Percentiles rank a stretch among this genome's conserved stretches.
phyloP scores from a whole-genome alignment of 2,113 vertebrate species.

The Mystacornis crossleyi region DNA sequence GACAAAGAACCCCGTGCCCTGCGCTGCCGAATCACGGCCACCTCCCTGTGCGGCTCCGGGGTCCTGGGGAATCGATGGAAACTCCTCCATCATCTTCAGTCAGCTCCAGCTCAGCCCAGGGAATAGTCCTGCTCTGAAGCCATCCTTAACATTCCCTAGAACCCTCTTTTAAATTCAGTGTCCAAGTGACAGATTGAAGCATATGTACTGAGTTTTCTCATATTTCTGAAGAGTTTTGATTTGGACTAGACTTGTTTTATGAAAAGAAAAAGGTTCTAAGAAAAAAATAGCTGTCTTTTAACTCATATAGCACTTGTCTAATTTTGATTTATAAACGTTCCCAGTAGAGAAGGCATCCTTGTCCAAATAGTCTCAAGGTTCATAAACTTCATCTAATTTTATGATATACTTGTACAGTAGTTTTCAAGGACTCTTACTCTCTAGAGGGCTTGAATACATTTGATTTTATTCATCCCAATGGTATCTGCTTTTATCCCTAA shows the following conservation, averaged over 20 bases:
- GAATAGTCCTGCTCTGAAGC: neutral
- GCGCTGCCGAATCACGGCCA: neutral
- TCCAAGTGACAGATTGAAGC: slow-evolving; percentile 5
- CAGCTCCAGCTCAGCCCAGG: neutral
- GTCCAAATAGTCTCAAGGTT: slow-evolving; percentile 11
- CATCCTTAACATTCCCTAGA: neutral
- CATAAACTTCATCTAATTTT: slow-evolving; percentile 51
- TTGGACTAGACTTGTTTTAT: neutral
- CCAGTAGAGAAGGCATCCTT: slow-evolving; percentile 6
- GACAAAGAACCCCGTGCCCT: neutral
- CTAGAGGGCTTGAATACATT: slow-evolving; percentile 8
- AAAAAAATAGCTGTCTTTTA: neutral
- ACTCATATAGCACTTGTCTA: slow-evolving; percentile 1
- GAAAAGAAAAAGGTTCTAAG: neutral
- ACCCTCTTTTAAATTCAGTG: neutral
- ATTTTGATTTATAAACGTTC: slow-evolving; percentile 51
- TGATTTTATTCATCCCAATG: slow-evolving; percentile 56
- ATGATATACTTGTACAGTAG: slow-evolving; percentile 17
- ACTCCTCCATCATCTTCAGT: neutral
- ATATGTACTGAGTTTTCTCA: neutral
- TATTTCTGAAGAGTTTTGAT: slow-evolving; percentile 20
- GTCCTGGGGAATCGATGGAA: neutral
- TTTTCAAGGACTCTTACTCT: slow-evolving; percentile 43
- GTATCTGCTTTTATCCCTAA: slow-evolving; percentile 40
- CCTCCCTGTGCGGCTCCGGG: neutral